Base-by-base conservation (phyloP, 2,113 vertebrate species). In the Camelus bactrianus region DNA sequence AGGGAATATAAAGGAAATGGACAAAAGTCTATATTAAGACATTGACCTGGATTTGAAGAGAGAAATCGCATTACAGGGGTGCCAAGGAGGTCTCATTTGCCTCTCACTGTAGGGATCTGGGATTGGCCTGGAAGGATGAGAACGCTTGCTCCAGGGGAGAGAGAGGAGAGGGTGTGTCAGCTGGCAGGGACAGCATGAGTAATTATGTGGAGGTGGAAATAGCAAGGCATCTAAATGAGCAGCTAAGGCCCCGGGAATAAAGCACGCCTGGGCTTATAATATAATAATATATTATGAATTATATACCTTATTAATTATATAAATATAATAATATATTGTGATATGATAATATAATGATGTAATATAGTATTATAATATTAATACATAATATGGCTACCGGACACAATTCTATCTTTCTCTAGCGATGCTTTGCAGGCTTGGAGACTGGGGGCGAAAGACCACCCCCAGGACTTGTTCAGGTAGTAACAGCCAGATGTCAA, bases 1-100 rank as follows among this genome's bases (percentile, higher is more conserved):
- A 65, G 35, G 38, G 32, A 81, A 64, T 52, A 62, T 52, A 52
- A 52, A 91, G 85, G 32, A 76, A 76, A 65, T 17, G 35, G 72
- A 42, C 2, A 24, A 48, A 75, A 32, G 24, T 46, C 65, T 89
- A 1, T 58, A n/a, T 93, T 22, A 56, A 72, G 77, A 96, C 24
- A 7, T 11, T 32, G 75, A 35, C 24, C 28, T 87, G 81, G 69
- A 54, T 91, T 96, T 80, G 42, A 87, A 92, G 52, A 94, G 75
- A 65, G 30, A 30, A 2, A 1, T 1, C 30, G 3, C 65, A 5
- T 38, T 19, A 16, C 0, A 54, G 75, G 30, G 24, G 6, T 92
- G 96, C 64, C 9, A 1, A 67, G n/a, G 28, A 92, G 28, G 58
- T 60, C 24, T 28, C 50, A 9, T 50, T 94, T 75, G 22, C 32